These are phyloP conservation scores for Amia ocellicauda DNA, from an alignment of 2,113 vertebrate genomes.

Conservation along the genomic window DNA sequence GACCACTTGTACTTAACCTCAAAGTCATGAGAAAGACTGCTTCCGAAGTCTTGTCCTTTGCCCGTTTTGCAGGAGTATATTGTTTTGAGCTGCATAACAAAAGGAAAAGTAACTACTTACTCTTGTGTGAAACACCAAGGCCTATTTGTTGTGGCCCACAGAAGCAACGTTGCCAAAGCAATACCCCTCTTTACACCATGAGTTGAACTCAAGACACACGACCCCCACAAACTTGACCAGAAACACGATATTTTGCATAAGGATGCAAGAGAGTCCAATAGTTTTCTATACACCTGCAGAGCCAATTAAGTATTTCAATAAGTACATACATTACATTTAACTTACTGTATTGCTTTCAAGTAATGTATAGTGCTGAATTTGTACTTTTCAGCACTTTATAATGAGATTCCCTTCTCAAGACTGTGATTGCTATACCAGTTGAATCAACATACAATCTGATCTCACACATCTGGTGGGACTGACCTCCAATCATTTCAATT, in stretches of 20 bases:
- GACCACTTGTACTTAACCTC: conserved; percentile 15
- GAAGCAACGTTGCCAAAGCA: conserved; percentile 2
- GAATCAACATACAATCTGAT: conserved; percentile 74
- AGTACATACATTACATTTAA: neutral
- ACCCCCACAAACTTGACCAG: neutral
- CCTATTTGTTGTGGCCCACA: neutral
- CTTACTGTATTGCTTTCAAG: neutral
- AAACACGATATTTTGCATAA: neutral
- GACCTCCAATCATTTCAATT: conserved; percentile 35
- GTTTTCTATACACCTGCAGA: neutral
- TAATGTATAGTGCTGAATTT: neutral
- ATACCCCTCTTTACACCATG: neutral
- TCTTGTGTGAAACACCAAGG: neutral
- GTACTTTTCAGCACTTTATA: conserved; percentile 19
- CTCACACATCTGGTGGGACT: conserved; percentile 54
- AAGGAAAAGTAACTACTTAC: conserved; percentile 6
- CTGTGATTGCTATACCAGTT: conserved; percentile 55
- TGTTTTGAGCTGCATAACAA: conserved; percentile 1
- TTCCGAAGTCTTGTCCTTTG: neutral
- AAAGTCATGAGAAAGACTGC: neutral
- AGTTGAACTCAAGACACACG: conserved; percentile 3
- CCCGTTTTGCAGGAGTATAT: neutral
- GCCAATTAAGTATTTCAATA: neutral
- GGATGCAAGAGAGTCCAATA: neutral
- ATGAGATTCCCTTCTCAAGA: conserved; percentile 38